Evolutionary conservation across 2,888 invertebrate species (phyloP).

Genomic region (Crepidodera aurea): DNA sequence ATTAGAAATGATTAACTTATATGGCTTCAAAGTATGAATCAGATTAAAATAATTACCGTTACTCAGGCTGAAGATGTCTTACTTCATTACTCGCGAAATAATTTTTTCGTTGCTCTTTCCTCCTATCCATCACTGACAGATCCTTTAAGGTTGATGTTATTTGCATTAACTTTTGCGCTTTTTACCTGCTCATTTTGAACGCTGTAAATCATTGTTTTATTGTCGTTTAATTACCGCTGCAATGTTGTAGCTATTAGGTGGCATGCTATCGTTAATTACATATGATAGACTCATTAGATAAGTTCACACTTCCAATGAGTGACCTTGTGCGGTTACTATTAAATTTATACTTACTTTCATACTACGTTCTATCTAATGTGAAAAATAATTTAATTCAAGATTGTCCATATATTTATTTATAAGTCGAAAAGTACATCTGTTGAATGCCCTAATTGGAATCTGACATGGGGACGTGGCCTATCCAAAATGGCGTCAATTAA

Average conservation of each 20-base stretch:
- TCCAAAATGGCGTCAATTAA: too few relatives aligned
- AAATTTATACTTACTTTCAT: too few relatives aligned
- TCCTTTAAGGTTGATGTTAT: conserved; percentile 34
- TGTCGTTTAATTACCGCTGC: conserved; percentile 5
- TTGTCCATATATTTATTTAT: too few relatives aligned
- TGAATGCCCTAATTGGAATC: too few relatives aligned
- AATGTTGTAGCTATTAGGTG: background rate
- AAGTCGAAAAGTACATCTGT: too few relatives aligned
- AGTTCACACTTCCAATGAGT: background rate
- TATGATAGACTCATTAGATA: background rate
- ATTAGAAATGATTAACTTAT: conserved; percentile 26
- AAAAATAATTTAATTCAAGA: too few relatives aligned
- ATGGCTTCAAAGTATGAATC: conserved; percentile 16
- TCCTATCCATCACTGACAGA: conserved; percentile 38
- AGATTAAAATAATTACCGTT: conserved; percentile 33
- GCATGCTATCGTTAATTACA: background rate
- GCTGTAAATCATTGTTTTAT: conserved; percentile 23
- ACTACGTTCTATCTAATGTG: too few relatives aligned
- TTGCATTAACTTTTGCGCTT: conserved; percentile 20
- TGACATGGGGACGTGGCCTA: too few relatives aligned
- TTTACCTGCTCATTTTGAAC: background rate
- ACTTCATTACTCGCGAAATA: conserved; percentile 31
- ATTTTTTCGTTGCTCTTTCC: conserved; percentile 1
- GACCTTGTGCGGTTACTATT: background rate
- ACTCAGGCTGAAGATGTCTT: conserved; percentile 33